Evolutionary conservation across 2,888 invertebrate genomes (phyloP).

Genomic region (Gymnocheta viridis): DNA sequence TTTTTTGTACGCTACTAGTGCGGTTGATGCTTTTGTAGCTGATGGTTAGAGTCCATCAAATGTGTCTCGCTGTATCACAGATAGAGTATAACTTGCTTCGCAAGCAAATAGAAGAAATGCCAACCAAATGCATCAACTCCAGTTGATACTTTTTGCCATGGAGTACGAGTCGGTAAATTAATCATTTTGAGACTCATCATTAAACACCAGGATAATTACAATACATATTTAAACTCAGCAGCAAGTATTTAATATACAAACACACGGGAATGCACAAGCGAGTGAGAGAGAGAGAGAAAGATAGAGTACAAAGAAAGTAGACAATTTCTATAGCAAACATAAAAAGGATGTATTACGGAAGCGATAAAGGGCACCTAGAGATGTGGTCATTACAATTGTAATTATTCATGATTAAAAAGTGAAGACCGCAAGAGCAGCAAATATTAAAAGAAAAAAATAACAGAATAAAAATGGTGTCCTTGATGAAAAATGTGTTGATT

Average conservation of each 20-base stretch:
- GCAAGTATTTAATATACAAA: background rate
- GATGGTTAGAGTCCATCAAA: background rate
- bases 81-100: background rate
- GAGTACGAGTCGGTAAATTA: slow-evolving; percentile 42
- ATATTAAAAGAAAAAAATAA: background rate
- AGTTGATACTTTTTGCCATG: slow-evolving; percentile 10
- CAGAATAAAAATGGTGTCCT: slow-evolving; percentile 38
- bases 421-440: slow-evolving; percentile 42
- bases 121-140: background rate
- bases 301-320: background rate
- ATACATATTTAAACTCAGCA: background rate
- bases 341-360: slow-evolving; percentile 37
- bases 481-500: slow-evolving; percentile 66
- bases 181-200: slow-evolving; percentile 63
- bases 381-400: slow-evolving; percentile 51
- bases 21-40: background rate
- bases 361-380: slow-evolving; percentile 24
- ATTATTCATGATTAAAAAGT: slow-evolving; percentile 64
- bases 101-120: background rate
- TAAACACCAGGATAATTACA: slow-evolving; percentile 58
- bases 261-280: background rate
- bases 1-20: background rate
- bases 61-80: background rate
- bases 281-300: background rate
- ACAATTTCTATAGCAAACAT: slow-evolving; percentile 3